Conservation (phyloP, 2,888 invertebrate species). For the Acleris laterana region DNA sequence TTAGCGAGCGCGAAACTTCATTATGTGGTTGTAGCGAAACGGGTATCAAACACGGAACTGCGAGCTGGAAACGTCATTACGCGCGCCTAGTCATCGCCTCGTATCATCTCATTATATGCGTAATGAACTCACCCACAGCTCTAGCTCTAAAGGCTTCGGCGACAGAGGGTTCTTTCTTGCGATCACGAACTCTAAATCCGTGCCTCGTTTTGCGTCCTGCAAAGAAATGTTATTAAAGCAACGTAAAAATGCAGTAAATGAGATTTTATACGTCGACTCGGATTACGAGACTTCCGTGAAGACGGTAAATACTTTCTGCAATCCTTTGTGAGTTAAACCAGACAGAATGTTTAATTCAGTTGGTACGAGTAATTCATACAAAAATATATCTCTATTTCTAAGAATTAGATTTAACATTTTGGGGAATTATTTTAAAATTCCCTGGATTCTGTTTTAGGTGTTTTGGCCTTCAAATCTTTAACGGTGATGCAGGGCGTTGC, state of each 20-base stretch:
- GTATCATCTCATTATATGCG: constrained; percentile 36
- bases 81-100: constrained; percentile 50
- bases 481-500: not conserved
- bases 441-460: not conserved
- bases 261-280: constrained; percentile 7
- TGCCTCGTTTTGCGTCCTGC: constrained; percentile 91
- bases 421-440: no score
- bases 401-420: not conserved
- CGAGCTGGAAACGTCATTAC: constrained; percentile 64
- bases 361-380: not conserved
- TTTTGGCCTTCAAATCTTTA: constrained; percentile 1
- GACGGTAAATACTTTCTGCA: constrained; percentile 1
- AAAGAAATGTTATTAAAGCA: constrained; percentile 45
- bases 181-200: constrained; percentile 92
- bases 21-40: constrained; percentile 72
- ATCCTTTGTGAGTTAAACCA: constrained; percentile 17
- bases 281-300: constrained; percentile 14
- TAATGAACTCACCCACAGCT: constrained; percentile 88
- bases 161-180: constrained; percentile 91
- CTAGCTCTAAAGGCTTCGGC: constrained; percentile 91
- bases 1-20: constrained; percentile 69
- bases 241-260: constrained; percentile 14
- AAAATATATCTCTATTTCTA: not conserved
- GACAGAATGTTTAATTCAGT: constrained; percentile 2
- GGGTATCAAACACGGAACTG: constrained; percentile 62